A percentile compares a stretch with the other conserved stretches of the same genome.
Evolutionary conservation across 2,113 vertebrate genomes (phyloP).

Genomic region (Gasterosteus nipponicus): DNA sequence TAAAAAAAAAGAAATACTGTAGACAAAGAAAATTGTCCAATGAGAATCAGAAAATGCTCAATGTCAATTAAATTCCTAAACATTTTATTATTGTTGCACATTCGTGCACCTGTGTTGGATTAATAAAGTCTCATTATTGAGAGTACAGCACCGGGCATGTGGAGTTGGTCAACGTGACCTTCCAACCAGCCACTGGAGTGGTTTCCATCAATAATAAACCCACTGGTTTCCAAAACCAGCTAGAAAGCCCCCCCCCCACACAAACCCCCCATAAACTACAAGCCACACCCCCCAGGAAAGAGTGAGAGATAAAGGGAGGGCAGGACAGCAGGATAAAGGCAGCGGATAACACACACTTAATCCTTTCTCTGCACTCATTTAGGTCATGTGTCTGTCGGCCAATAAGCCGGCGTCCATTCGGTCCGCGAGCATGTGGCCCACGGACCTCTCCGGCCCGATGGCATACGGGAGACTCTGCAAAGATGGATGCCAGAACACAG

Average conservation of each 20-base stretch:
- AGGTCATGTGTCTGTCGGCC: slow-evolving; percentile 74
- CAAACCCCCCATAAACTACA: slow-evolving; percentile 12
- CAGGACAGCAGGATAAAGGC: slow-evolving; percentile 52
- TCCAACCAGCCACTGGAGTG: slow-evolving; percentile 20
- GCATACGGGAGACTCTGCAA: slow-evolving; percentile 36
- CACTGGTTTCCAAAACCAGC: slow-evolving; percentile 50
- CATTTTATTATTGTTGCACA: not conserved
- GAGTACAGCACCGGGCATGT: slow-evolving; percentile 29
- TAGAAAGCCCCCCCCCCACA: slow-evolving; percentile 1
- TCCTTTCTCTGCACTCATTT: slow-evolving; percentile 74
- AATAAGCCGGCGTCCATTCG: slow-evolving; percentile 66
- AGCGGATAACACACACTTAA: slow-evolving; percentile 75
- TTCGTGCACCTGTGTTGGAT: slow-evolving; percentile 1
- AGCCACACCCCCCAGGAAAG: slow-evolving; percentile 44
- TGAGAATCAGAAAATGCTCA: not conserved
- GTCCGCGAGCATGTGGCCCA: slow-evolving; percentile 53
- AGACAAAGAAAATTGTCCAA: not conserved
- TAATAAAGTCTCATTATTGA: slow-evolving; percentile 39
- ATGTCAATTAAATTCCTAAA: not conserved
- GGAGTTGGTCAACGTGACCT: slow-evolving; percentile 23
- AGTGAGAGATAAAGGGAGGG: slow-evolving; percentile 43
- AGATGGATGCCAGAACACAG: slow-evolving; percentile 45
- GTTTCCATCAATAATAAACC: slow-evolving; percentile 59
- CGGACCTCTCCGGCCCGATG: slow-evolving; percentile 38
- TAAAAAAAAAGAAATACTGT: not conserved